Percentiles rank a stretch among this genome's conserved stretches.
Conservation (phyloP, 2,797 vertebrate species). For the Haliaeetus albicilla region DNA sequence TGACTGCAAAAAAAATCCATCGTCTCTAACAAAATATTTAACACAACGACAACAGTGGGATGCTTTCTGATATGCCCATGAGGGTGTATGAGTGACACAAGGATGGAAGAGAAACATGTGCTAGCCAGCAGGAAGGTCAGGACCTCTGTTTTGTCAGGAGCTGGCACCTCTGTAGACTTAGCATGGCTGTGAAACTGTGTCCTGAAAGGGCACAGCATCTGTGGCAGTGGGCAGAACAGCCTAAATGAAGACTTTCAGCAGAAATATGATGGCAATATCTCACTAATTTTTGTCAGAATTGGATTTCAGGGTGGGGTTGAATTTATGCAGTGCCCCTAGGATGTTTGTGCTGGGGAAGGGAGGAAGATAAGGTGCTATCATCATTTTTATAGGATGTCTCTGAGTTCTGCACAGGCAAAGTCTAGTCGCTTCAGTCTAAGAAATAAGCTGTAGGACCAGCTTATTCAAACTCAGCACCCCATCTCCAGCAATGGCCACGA, state of each 20-base stretch:
- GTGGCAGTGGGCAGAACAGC: no score
- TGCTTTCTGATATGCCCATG: neutral
- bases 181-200: neutral
- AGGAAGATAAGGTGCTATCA: neutral
- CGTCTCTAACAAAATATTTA: neutral
- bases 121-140: no score
- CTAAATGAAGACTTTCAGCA: neutral
- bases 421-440: no score
- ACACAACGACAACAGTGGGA: accelerated
- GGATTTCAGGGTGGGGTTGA: neutral
- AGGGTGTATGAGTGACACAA: neutral
- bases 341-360: neutral
- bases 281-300: no score
- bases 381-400: neutral
- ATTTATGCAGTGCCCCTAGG: accelerated
- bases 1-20: no score
- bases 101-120: neutral
- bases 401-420: neutral
- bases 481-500: neutral
- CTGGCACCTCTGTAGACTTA: neutral
- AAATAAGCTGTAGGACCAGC: neutral
- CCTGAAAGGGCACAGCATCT: neutral
- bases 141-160: neutral
- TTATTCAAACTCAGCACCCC: neutral
- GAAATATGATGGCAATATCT: neutral